Evolutionary conservation across 2,113 vertebrate genomes (phyloP).

Genomic region (Oxyura jamaicensis): DNA sequence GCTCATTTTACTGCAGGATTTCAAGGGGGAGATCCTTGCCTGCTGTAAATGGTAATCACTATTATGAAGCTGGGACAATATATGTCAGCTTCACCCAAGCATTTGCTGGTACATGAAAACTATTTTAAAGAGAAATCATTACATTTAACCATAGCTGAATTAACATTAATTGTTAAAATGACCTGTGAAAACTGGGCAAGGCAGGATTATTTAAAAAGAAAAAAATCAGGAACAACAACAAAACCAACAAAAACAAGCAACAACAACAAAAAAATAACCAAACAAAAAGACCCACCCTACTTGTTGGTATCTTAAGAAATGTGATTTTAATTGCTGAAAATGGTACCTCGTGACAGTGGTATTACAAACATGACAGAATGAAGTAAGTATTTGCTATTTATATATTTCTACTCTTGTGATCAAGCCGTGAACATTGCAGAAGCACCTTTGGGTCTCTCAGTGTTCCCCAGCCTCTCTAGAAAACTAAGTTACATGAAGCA

Average conservation of each 20-base stretch:
- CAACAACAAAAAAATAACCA: neutral
- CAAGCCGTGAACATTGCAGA: neutral
- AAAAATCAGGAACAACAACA: neutral
- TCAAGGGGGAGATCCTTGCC: neutral
- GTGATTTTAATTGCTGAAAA: neutral
- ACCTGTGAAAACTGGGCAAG: neutral
- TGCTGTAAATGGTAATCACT: neutral
- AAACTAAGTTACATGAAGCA: neutral
- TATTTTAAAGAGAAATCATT: neutral
- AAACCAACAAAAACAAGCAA: neutral
- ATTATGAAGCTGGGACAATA: neutral
- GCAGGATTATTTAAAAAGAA: neutral
- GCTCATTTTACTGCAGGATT: neutral
- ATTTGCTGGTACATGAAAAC: accelerated
- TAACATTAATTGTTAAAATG: neutral
- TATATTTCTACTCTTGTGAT: neutral
- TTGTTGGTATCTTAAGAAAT: neutral
- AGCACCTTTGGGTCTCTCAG: neutral
- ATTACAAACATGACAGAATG: neutral
- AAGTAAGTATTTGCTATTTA: neutral
- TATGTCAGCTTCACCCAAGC: neutral
- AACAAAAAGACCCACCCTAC: neutral
- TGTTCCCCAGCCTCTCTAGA: neutral
- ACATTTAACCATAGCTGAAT: neutral
- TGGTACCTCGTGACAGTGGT: neutral